phyloP scores from a whole-genome alignment of 2,888 invertebrate species.

The Aphrophora alni region DNA sequence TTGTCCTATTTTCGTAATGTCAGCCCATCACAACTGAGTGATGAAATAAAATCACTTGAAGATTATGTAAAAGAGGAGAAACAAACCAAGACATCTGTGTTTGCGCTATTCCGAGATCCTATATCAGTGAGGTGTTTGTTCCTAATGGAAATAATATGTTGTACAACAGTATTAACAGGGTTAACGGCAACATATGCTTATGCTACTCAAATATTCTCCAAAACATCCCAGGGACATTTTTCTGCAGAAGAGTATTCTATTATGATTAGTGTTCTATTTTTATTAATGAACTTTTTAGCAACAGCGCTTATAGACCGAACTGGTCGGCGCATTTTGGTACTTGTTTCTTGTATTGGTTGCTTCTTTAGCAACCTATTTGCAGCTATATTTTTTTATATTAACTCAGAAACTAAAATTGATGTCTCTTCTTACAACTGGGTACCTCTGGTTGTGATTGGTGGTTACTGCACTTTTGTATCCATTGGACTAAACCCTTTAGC shows the following conservation, averaged over 20 bases:
- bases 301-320: constrained; percentile 58
- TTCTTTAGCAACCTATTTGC: not conserved
- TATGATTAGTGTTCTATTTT: constrained; percentile 27
- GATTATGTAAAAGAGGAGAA: constrained; percentile 62
- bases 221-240: constrained; percentile 11
- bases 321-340: constrained; percentile 22
- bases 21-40: constrained; percentile 12
- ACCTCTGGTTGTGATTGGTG: constrained; percentile 60
- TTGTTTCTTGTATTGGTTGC: constrained; percentile 16
- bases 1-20: constrained; percentile 40
- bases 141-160: constrained; percentile 45
- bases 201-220: constrained; percentile 39
- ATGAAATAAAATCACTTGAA: constrained; percentile 47
- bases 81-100: constrained; percentile 61
- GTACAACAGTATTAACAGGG: constrained; percentile 37
- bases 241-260: constrained; percentile 27
- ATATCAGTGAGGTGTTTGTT: constrained; percentile 61
- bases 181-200: constrained; percentile 35
- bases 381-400: constrained; percentile 20
- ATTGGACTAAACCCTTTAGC: constrained; percentile 66
- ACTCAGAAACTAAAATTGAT: not conserved
- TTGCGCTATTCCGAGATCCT: constrained; percentile 61
- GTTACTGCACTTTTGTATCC: constrained; percentile 63
- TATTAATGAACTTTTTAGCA: constrained; percentile 62
- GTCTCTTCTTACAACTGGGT: not conserved